Conservation (phyloP, 2,113 vertebrate genomes). For the Galeopterus variegatus region DNA sequence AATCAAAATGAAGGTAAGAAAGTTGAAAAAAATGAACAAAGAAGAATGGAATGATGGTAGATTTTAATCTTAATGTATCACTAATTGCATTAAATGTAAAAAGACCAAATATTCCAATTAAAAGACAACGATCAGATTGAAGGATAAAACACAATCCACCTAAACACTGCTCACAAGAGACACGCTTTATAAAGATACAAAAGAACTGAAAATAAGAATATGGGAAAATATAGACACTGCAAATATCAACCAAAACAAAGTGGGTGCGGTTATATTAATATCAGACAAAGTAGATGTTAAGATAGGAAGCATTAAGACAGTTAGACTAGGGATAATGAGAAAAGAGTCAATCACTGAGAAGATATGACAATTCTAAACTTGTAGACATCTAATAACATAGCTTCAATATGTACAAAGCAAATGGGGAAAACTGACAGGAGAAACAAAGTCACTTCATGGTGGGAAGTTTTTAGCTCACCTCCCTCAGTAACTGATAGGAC, state of each 20-base stretch:
- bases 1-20: background rate
- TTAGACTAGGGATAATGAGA: background rate
- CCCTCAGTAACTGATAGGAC: background rate
- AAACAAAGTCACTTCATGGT: background rate
- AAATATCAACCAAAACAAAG: background rate
- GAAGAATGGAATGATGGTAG: background rate
- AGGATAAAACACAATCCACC: background rate
- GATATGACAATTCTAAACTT: background rate
- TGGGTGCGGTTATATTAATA: background rate
- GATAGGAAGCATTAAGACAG: background rate
- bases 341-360: background rate
- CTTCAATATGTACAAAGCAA: background rate
- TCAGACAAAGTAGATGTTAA: background rate
- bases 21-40: background rate
- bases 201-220: conserved; percentile 2
- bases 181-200: background rate
- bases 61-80: background rate
- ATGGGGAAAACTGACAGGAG: background rate
- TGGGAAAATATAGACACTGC: background rate
- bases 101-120: background rate
- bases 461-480: background rate
- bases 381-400: background rate
- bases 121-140: background rate
- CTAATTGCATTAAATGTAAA: background rate
- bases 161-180: background rate